Conservation (phyloP, 2,113 vertebrate species). For the Grantiella picta region DNA sequence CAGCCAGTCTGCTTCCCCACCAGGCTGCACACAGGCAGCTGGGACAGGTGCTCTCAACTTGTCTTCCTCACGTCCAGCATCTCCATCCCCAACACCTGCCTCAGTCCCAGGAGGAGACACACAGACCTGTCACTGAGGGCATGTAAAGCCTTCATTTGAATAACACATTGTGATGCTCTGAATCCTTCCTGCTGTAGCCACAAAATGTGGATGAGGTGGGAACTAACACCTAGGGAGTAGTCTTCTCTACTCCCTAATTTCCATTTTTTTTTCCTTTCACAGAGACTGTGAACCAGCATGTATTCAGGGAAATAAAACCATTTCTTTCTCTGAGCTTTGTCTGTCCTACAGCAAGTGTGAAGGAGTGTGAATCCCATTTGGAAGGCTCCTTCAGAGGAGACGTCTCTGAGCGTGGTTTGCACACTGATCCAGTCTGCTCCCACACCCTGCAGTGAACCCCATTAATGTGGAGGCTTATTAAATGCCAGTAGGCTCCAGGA, state of each 20-base stretch:
- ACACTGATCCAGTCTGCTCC: conserved; percentile 34
- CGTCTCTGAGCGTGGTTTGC: not conserved
- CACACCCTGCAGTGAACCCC: not conserved
- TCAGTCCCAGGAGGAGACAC: not conserved
- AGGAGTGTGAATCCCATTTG: conserved; percentile 55
- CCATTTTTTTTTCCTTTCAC: not conserved
- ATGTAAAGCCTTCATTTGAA: not conserved
- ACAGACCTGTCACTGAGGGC: not conserved
- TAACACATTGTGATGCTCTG: not conserved
- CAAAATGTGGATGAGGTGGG: not conserved
- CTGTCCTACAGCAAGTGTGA: conserved; percentile 17
- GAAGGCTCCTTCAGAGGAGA: conserved; percentile 23
- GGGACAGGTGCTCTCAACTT: not conserved
- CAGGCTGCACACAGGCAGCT: not conserved
- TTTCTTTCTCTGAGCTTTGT: conserved; percentile 28
- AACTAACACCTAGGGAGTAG: not conserved
- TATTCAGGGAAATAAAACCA: not conserved
- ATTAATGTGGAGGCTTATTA: conserved; percentile 31
- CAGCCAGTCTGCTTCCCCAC: not conserved
- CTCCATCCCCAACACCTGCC: not conserved
- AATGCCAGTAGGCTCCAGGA: conserved; percentile 18
- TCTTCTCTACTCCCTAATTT: not conserved
- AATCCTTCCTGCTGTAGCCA: not conserved
- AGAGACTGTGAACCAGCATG: not conserved
- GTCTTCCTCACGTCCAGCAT: not conserved